Conservation (phyloP, 1,140 invertebrate genomes). For the Caenorhabditis tropicalis region DNA sequence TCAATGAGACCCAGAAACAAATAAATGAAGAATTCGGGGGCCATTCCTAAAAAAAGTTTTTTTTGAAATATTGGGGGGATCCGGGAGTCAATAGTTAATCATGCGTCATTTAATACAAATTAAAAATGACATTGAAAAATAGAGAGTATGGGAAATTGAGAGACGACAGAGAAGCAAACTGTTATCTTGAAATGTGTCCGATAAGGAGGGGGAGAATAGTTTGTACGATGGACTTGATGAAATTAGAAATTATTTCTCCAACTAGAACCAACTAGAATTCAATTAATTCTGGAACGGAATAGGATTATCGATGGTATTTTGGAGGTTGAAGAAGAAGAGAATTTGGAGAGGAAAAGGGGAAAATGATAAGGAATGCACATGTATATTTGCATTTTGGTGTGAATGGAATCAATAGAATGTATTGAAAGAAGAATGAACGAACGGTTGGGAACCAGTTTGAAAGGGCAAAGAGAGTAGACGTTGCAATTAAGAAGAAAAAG, state of each 20-base stretch:
- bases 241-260: not conserved
- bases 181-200: no score
- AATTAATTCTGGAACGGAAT: not conserved
- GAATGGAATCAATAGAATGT: not conserved
- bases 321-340: not conserved
- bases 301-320: slow-evolving; percentile 1
- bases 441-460: not conserved
- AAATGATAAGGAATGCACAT: slow-evolving; percentile 22
- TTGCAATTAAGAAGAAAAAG: not conserved
- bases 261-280: not conserved
- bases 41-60: not conserved
- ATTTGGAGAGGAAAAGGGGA: not conserved
- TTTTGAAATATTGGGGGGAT: not conserved
- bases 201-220: no score
- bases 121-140: not conserved
- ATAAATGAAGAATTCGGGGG: slow-evolving; percentile 15
- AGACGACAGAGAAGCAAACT: not conserved
- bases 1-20: not conserved
- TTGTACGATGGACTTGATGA: not conserved
- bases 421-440: not conserved
- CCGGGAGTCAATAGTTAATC: not conserved
- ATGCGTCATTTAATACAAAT: slow-evolving; percentile 1
- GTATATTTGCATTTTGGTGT: slow-evolving; percentile 13
- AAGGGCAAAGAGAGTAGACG: not conserved
- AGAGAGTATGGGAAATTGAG: not conserved